Conservation (phyloP, 2,797 vertebrate genomes). For the Myotis vivesi region DNA sequence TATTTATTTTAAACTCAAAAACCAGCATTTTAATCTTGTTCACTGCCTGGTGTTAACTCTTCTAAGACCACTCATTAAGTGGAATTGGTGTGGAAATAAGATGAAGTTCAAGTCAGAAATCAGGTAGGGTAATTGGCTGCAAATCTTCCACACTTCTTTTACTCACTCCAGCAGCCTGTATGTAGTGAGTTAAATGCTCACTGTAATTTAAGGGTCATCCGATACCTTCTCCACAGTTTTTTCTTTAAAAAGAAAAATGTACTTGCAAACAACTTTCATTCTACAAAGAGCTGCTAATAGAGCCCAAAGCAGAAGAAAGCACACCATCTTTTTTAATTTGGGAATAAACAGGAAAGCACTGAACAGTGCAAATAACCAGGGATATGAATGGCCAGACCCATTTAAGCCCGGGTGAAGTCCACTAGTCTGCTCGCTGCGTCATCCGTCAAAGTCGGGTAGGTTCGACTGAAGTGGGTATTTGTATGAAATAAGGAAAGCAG, state of each 20-base stretch:
- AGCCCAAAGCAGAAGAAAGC: background rate
- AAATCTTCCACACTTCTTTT: background rate
- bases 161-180: background rate
- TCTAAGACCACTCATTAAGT: background rate
- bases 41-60: background rate
- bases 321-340: conserved; percentile 39
- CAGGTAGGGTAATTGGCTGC: background rate
- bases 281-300: background rate
- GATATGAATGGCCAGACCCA: background rate
- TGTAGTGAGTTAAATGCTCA: background rate
- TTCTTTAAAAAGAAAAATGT: conserved; percentile 35
- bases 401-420: background rate
- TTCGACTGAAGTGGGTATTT: conserved; percentile 39
- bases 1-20: background rate
- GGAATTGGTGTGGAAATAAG: background rate
- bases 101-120: background rate
- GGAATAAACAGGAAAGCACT: background rate
- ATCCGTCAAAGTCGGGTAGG: conserved; percentile 43
- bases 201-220: background rate
- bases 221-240: background rate
- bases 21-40: background rate
- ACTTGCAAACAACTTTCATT: background rate
- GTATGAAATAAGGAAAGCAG: conserved; percentile 48
- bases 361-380: background rate
- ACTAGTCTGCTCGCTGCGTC: background rate